These are phyloP conservation scores for Anser brachyrhynchus DNA, from an alignment of 2,113 vertebrate genomes.

Conservation along the genomic window DNA sequence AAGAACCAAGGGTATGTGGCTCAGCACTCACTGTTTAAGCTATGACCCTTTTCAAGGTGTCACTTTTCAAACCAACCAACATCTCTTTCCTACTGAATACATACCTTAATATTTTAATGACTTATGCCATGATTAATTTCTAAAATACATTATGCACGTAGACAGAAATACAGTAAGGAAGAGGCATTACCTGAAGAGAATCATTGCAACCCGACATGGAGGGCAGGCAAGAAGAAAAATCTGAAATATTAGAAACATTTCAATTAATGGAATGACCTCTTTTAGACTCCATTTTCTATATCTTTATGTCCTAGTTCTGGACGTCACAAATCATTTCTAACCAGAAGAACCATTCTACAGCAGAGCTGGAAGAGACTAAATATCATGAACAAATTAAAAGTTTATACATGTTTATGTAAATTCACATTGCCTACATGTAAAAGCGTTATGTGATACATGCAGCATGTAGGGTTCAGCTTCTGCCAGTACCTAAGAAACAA, in stretches of 20 bases:
- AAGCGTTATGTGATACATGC: background rate
- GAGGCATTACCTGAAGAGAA: conserved; percentile 89
- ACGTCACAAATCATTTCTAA: background rate
- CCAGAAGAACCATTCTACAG: background rate
- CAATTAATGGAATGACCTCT: background rate
- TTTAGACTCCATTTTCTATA: background rate
- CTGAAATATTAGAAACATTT: conserved; percentile 76
- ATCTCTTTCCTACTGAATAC: background rate
- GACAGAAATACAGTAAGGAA: background rate
- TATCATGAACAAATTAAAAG: background rate
- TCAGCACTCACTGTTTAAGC: background rate
- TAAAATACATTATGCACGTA: background rate
- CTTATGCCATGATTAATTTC: background rate
- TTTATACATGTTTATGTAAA: background rate
- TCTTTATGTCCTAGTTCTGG: background rate
- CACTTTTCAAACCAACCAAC: background rate
- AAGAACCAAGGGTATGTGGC: background rate
- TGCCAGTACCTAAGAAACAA: background rate
- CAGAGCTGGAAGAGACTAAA: background rate
- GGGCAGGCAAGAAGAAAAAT: conserved; percentile 97
- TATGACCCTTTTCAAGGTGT: background rate
- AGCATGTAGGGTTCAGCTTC: background rate
- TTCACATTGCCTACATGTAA: background rate
- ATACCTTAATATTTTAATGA: background rate
- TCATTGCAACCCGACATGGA: conserved; percentile 86